phyloP scores from a whole-genome alignment of 2,797 vertebrate genomes.

The Lutjanus argentimaculatus region DNA sequence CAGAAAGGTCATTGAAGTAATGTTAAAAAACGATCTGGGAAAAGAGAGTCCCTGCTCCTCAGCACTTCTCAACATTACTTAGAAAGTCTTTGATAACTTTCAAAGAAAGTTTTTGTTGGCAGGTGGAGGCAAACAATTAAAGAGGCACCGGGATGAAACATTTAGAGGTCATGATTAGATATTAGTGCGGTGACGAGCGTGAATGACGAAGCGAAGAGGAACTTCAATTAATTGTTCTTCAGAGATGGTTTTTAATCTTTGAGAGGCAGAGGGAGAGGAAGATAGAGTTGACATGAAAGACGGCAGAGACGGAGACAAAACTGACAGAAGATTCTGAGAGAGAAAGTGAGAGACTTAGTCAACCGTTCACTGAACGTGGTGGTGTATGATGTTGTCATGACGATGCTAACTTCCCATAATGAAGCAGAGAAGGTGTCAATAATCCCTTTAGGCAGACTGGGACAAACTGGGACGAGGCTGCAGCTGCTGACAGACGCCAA shows the following conservation, averaged over 20 bases:
- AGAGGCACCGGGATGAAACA: conserved; percentile 31
- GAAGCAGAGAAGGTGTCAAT: conserved; percentile 1
- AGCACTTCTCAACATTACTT: neutral
- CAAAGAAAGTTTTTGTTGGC: conserved; percentile 33
- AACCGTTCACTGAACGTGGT: neutral
- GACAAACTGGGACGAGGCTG: conserved; percentile 32
- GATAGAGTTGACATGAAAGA: neutral
- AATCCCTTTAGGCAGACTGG: neutral
- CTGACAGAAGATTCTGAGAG: neutral
- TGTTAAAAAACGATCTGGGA: conserved; percentile 16
- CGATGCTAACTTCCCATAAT: conserved; percentile 5
- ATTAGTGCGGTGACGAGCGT: conserved; percentile 36
- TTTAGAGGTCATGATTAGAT: conserved; percentile 51
- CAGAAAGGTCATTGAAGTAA: conserved; percentile 56
- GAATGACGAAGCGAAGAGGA: conserved; percentile 15
- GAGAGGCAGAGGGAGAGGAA: neutral
- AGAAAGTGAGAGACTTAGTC: neutral
- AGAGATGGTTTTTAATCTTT: neutral
- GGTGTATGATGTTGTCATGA: conserved; percentile 15
- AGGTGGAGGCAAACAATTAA: conserved; percentile 48
- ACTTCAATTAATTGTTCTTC: conserved; percentile 38
- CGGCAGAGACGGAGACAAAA: neutral
- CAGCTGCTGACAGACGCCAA: conserved; percentile 43
- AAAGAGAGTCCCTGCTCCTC: neutral
- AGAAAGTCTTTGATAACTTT: conserved; percentile 51